Conservation (phyloP, 2,888 invertebrate genomes). For the Heliconius sara region DNA sequence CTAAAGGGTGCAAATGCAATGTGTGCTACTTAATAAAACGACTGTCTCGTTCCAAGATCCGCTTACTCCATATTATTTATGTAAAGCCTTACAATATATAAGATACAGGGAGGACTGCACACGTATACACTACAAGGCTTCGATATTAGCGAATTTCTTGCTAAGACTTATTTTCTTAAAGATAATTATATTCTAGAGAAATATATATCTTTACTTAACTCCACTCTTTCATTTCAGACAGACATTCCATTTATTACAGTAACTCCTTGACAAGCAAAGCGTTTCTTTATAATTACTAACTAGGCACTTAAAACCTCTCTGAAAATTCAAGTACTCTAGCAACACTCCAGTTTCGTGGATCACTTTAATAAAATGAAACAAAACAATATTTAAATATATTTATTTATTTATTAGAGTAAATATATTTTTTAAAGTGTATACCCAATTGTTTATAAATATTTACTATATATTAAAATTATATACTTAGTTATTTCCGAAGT, state of each 20-base stretch:
- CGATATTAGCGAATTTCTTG: neutral
- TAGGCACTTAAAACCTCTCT: slow-evolving; percentile 32
- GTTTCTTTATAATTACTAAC: slow-evolving; percentile 31
- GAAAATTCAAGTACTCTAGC: slow-evolving; percentile 24
- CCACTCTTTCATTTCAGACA: slow-evolving; percentile 23
- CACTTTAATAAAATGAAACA: slow-evolving; percentile 25
- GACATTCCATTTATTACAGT: slow-evolving; percentile 29
- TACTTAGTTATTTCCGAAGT: no score
- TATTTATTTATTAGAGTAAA: neutral
- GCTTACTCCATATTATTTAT: no score
- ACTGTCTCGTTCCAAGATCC: no score
- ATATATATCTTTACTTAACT: slow-evolving; percentile 15
- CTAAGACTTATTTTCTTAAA: neutral
- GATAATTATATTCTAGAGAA: neutral
- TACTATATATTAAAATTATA: no score
- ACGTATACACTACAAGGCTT: no score
- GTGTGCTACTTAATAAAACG: no score
- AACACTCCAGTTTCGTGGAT: slow-evolving; percentile 11
- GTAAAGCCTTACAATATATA: no score
- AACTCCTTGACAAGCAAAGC: slow-evolving; percentile 1
- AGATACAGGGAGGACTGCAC: no score
- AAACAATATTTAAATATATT: slow-evolving; percentile 4
- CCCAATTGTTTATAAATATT: neutral
- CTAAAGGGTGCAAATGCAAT: no score
- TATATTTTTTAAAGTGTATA: neutral